Conservation (phyloP, 2,797 vertebrate species). For the Chiloscyllium punctatum region DNA sequence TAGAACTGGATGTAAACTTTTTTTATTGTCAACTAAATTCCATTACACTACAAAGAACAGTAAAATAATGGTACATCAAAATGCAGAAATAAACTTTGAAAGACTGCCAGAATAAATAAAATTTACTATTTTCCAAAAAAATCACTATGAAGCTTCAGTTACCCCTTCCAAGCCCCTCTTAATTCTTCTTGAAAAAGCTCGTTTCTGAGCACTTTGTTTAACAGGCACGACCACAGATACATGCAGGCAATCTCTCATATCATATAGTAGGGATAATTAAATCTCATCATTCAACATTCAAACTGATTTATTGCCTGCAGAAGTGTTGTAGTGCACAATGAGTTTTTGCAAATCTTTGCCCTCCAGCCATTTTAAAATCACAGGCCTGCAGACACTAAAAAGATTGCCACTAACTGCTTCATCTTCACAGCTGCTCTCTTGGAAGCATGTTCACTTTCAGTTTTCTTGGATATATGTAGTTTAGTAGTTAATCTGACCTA, state of each 20-base stretch:
- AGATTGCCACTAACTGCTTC: not conserved
- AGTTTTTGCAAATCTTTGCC: slow-evolving; percentile 25
- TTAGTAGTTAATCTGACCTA: not conserved
- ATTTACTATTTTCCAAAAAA: slow-evolving; percentile 56
- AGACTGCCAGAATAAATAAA: slow-evolving; percentile 76
- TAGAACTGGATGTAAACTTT: slow-evolving; percentile 73
- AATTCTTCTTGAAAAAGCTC: slow-evolving; percentile 45
- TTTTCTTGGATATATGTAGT: not conserved
- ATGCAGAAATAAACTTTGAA: slow-evolving; percentile 81
- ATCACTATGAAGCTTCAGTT: slow-evolving; percentile 54
- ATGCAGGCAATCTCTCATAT: slow-evolving; percentile 54
- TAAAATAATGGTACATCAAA: slow-evolving; percentile 76
- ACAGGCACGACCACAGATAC: slow-evolving; percentile 56
- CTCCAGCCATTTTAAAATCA: slow-evolving; percentile 7
- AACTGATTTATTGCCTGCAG: slow-evolving; percentile 59
- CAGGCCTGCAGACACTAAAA: slow-evolving; percentile 9
- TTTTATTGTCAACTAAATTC: slow-evolving; percentile 86
- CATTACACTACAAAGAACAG: slow-evolving; percentile 78
- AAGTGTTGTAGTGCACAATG: slow-evolving; percentile 66
- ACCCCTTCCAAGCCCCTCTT: slow-evolving; percentile 67
- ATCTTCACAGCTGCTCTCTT: slow-evolving; percentile 20
- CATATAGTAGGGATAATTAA: not conserved
- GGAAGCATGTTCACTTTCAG: not conserved
- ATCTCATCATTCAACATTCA: slow-evolving; percentile 67
- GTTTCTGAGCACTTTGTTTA: slow-evolving; percentile 54